A percentile compares a stretch with the other conserved stretches of the same genome.
Conservation (phyloP, 2,888 invertebrate genomes). For the Pachycephus smyrnensis region DNA sequence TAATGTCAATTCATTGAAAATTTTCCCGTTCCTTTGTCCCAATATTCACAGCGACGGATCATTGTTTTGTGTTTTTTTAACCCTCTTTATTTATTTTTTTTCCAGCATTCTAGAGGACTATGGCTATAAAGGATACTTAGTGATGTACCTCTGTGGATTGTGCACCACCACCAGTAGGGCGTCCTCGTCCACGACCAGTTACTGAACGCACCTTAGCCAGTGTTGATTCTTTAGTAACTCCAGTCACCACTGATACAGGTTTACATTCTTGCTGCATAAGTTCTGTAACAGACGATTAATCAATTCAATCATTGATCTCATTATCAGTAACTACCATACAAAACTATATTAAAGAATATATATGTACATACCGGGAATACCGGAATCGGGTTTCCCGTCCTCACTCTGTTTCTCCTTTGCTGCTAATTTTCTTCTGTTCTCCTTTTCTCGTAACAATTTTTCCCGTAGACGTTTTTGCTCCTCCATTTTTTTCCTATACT, state of each 20-base stretch:
- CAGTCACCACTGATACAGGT: conserved; percentile 37
- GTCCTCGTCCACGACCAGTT: conserved; percentile 45
- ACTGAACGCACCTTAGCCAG: conserved; percentile 38
- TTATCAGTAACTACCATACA: neutral
- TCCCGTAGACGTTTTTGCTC: conserved; percentile 68
- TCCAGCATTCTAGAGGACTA: neutral
- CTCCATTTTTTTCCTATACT: conserved; percentile 67
- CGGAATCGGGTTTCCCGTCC: conserved; percentile 40
- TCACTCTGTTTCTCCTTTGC: conserved; percentile 60
- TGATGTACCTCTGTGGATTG: conserved; percentile 61
- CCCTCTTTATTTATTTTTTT: neutral
- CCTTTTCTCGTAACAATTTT: conserved; percentile 66
- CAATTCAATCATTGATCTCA: neutral
- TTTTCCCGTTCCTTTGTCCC: neutral
- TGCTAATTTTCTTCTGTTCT: conserved; percentile 65
- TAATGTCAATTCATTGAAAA: neutral
- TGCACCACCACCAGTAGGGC: conserved; percentile 40
- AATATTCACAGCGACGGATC: neutral
- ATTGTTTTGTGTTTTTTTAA: neutral
- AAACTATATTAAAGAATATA: neutral
- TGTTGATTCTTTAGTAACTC: conserved; percentile 45
- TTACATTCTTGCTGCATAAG: conserved; percentile 44
- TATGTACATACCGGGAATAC: conserved; percentile 38
- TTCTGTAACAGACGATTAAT: conserved; percentile 32
- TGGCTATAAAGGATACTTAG: conserved; percentile 29